Base-by-base conservation (phyloP, 2,888 invertebrate genomes). In the Beris chalybata region DNA sequence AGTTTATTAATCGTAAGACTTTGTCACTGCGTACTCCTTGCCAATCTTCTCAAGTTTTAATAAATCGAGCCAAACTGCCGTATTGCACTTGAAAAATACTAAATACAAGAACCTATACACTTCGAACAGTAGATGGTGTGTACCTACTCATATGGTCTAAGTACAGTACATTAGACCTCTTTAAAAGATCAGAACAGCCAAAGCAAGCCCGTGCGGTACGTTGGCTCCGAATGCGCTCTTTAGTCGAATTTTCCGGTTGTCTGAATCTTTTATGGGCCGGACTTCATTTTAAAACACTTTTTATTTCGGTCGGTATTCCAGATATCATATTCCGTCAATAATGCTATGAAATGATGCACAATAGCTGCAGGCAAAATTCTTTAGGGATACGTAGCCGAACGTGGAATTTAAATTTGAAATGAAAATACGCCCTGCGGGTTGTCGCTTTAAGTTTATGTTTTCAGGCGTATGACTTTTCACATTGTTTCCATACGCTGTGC, bases 241-340 rank as follows among this genome's bases (percentile, higher is more conserved):
- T 38, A 38, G 9, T 38, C 5, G 9, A 38, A 44, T 56, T 56
- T 64, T 64, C 64, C 55, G 44, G 54, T 64, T 55, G 64, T 47
- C 55, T 64, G 56, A 55, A 15, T 48, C 56, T 32, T 64, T 64
- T 64, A 38, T 64, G 48, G 11, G 11, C 13, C 56, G 7, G 45
- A 47, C 38, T 54, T 64, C 61, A 38, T 61, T 22, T 50, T 52
- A 61, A 50, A 61, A 61, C 58, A 58, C 32, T 50, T 61, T 52
- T 15, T 32, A 43, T 61, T 52, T 7, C 15, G 4, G 11, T 45
- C 13, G 15, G 50, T 52, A 61, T 61, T 61, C 22, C 61, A 50
- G 50, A 61, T 61, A 61, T 61, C 61, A 61, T 61, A 61, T 61
- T 61, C 52, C 61, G 38, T 50, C 61, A 52, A 61, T 61, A 61